Evolutionary conservation across 2,113 vertebrate species (phyloP), one percentile per base, ranked within the genome.

Genomic region (Myxocyprinus asiaticus): DNA sequence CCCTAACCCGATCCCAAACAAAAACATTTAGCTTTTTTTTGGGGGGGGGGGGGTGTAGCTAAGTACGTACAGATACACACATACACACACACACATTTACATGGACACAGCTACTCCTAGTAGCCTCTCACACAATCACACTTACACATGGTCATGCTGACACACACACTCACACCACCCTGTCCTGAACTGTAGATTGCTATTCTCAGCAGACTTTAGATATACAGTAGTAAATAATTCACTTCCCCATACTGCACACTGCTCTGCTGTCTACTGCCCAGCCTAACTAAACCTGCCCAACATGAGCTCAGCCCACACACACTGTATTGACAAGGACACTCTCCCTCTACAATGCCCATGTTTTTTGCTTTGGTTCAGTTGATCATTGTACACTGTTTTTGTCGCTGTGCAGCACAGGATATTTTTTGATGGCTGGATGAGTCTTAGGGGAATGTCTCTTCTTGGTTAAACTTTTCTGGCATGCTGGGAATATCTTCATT

Each of bases 181-280:
- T 33, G 22, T 33, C 22, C 22, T 33, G 22, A 33, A 33, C 22
- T 33, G 22, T n/a, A 84, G 74, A 85, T 64, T 90, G 88, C 91
- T 89, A 83, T 7, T 68, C 86, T 92, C 92, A 92, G 91, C 91
- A 91, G 86, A 90, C 81, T 91, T 91, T 85, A 87, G 88, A 89
- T 87, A 85, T 81, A n/a, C n/a, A n/a, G n/a, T n/a, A 73, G 88
- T 91, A 87, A 93, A 92, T 93, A 89, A 93, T 91, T 92, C 83
- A 93, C 85, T 76, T 82, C 78, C 51, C 9, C 83, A 84, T 84
- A 81, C 82, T 76, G 83, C 22, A 33, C 22, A 33, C 22, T 33
- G 22, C 86, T 89, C 77, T 65, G 68, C 74, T 80, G 77, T 80
- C 77, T 77, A 12, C 63, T 64, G 64, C 42, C 55, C 43, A 66